Percentiles rank a stretch among this genome's conserved stretches.
phyloP scores from a whole-genome alignment of 2,113 vertebrate species.

The Porphyrio hochstetteri region DNA sequence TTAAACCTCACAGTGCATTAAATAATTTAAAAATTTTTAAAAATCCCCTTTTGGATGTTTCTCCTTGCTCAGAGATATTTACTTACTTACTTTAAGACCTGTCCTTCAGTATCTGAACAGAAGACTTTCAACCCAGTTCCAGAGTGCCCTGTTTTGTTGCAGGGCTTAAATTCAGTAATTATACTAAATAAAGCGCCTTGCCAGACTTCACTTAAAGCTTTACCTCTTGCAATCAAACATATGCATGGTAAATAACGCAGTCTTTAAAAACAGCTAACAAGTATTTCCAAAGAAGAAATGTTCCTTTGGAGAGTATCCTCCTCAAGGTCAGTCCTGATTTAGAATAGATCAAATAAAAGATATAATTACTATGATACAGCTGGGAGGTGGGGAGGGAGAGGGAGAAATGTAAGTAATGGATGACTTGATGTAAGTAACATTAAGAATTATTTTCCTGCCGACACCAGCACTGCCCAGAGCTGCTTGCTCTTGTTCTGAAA shows the following conservation, averaged over 20 bases:
- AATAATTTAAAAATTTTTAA: no score
- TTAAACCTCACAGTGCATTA: not conserved
- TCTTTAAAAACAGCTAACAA: slow-evolving; percentile 5
- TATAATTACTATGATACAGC: not conserved
- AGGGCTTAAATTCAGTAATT: not conserved
- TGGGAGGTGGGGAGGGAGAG: not conserved
- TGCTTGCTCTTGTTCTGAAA: not conserved
- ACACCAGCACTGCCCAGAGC: not conserved
- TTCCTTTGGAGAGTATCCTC: not conserved
- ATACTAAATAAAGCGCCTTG: not conserved
- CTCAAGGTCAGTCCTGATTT: slow-evolving; percentile 2
- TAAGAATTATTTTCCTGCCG: not conserved
- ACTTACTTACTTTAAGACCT: not conserved
- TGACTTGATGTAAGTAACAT: not conserved
- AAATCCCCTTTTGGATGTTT: not conserved
- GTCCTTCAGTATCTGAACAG: not conserved
- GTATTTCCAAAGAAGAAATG: slow-evolving; percentile 13
- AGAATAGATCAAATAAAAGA: slow-evolving; percentile 25
- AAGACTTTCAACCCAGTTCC: not conserved
- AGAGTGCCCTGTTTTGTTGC: not conserved
- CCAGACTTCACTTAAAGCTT: not conserved
- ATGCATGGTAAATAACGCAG: not conserved
- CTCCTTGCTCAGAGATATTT: not conserved
- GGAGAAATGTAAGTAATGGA: not conserved
- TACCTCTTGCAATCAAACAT: not conserved